Evolutionary conservation across 2,797 vertebrate species (phyloP).

Genomic region (Gephyroberyx darwinii): DNA sequence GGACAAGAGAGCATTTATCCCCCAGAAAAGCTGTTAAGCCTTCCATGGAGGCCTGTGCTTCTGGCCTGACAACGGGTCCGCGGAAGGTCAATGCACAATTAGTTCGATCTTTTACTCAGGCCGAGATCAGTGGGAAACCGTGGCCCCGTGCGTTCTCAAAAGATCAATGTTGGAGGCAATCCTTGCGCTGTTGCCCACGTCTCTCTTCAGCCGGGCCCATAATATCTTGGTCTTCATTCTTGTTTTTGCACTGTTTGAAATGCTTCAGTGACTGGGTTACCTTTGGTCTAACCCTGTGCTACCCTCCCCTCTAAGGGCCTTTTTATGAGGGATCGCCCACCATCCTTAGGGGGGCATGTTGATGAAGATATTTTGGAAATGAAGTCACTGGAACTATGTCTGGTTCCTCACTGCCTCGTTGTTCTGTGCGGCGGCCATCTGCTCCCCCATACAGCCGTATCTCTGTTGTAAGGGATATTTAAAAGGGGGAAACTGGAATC

Average conservation of each 20-base stretch:
- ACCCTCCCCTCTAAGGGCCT: constrained; percentile 33
- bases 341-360: constrained; percentile 41
- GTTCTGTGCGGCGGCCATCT: constrained; percentile 74
- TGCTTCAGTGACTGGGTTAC: constrained; percentile 50
- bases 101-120: constrained; percentile 52
- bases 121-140: constrained; percentile 53
- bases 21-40: constrained; percentile 39
- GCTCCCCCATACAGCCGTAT: constrained; percentile 71
- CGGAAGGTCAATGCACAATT: constrained; percentile 61
- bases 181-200: constrained; percentile 28
- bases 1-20: constrained; percentile 43
- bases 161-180: constrained; percentile 47
- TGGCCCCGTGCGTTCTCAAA: constrained; percentile 35
- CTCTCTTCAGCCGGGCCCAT: constrained; percentile 35
- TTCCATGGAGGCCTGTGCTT: constrained; percentile 53
- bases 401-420: constrained; percentile 76
- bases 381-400: constrained; percentile 72
- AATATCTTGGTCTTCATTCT: constrained; percentile 24
- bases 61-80: constrained; percentile 44
- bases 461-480: constrained; percentile 69
- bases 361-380: constrained; percentile 67
- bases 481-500: constrained; percentile 62
- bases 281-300: constrained; percentile 50
- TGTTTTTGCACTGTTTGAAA: constrained; percentile 44
- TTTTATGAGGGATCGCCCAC: constrained; percentile 36